Conservation (phyloP, 2,797 vertebrate species). For the Halcyon smyrnensis region DNA sequence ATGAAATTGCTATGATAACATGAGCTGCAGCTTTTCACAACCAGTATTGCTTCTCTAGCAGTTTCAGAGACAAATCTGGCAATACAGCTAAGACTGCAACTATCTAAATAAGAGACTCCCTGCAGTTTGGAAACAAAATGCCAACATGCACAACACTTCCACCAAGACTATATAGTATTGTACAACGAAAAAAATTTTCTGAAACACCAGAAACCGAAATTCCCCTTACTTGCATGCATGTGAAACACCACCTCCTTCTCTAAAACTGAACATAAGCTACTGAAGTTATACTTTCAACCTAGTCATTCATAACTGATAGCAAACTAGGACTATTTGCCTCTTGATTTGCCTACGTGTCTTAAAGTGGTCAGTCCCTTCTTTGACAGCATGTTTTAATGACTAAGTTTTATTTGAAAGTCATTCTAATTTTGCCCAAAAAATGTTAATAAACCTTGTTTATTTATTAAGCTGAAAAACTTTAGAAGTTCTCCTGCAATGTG, state of each 20-base stretch:
- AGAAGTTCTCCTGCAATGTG: background rate
- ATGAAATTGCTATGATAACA: conserved; percentile 32
- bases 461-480: conserved; percentile 53
- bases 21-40: background rate
- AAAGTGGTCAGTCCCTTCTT: background rate
- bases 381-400: background rate
- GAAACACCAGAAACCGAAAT: background rate
- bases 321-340: background rate
- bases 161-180: background rate
- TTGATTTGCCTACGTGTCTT: background rate
- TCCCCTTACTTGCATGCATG: background rate
- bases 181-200: background rate
- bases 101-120: background rate
- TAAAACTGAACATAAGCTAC: background rate
- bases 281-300: background rate
- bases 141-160: background rate
- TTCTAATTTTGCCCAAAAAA: background rate
- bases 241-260: background rate
- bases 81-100: background rate
- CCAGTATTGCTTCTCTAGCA: background rate
- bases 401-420: conserved; percentile 6
- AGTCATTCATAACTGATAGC: background rate
- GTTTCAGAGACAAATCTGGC: background rate
- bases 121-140: background rate
- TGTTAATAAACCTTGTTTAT: conserved; percentile 18